Base-by-base conservation (phyloP, 2,113 vertebrate species). In the Fulmarus glacialis region DNA sequence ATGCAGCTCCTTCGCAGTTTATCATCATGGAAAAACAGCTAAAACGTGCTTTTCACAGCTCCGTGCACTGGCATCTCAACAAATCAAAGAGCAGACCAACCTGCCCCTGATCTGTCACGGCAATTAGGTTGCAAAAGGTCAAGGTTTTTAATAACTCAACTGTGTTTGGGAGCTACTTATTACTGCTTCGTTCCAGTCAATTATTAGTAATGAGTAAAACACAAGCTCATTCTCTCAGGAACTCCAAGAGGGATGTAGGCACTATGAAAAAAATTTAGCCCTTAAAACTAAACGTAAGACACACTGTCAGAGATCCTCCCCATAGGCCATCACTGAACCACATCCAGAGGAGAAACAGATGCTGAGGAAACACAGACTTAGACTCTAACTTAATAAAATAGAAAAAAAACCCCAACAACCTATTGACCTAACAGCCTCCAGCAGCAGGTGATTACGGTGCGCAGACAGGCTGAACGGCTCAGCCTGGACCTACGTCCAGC, bases 71-170 rank as follows among this genome's bases (percentile, higher is more conserved):
- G 90, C 43, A 85, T 74, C 70, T 48, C 56, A 0, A 42, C 55
- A 24, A 79, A 79, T 2, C 68, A 24, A 71, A 80, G 91, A 94
- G 90, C 90, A 77, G 95, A 26, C 56, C 84, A 75, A 93, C 84
- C 87, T 95, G 96, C 47, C 67, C 82, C 93, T 92, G 90, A 56
- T 84, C 93, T 73, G 90, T 70, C 96, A 94, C 0, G 0, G 93
- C 79, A 92, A 95, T 94, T 94, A 92, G 88, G 82, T 21, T 58
- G 93, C 90, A 77, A 90, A 95, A 97, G 95, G 95, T 94, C 93
- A 94, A 66, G 82, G 92, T 70, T 94, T 97, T 95, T 96, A 96
- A 96, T 93, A 94, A 96, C 87, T 80, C 82, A 11, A 0, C 62
- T 2, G 0, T 34, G 89, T 92, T 96, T 77, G 48, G 93, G 94